Percentiles rank a stretch among this genome's conserved stretches.
Conservation (phyloP, 2,797 vertebrate genomes). For the Chrysocyon brachyurus region DNA sequence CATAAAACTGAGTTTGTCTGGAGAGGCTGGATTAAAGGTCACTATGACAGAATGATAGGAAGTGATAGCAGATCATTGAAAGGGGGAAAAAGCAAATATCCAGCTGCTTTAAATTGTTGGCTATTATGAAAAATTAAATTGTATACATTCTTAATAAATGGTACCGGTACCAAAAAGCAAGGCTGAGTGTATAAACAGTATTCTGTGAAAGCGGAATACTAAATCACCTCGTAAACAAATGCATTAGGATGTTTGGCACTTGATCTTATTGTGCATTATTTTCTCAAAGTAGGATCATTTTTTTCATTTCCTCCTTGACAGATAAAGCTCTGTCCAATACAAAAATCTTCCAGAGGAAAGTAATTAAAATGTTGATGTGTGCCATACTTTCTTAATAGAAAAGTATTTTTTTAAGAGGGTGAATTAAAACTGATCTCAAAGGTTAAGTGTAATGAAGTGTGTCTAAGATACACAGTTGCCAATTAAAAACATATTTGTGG, state of each 20-base stretch:
- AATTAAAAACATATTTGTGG: conserved; percentile 82
- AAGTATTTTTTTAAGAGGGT: conserved; percentile 59
- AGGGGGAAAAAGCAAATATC: conserved; percentile 8
- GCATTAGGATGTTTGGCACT: not conserved
- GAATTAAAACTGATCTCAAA: conserved; percentile 75
- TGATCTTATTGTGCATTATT: not conserved
- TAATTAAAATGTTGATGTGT: conserved; percentile 44
- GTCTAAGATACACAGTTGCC: conserved; percentile 64
- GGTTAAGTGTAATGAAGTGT: conserved; percentile 74
- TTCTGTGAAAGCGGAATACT: not conserved
- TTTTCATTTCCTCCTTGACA: conserved; percentile 21
- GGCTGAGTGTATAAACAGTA: not conserved
- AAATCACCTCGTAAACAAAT: conserved; percentile 5
- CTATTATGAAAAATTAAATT: conserved; percentile 60
- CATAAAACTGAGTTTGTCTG: not conserved
- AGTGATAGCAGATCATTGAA: not conserved
- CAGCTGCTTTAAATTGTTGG: not conserved
- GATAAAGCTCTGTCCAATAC: conserved; percentile 7
- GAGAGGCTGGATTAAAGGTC: conserved; percentile 40
- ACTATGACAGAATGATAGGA: not conserved
- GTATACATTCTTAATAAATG: conserved; percentile 54
- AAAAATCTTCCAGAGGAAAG: conserved; percentile 54
- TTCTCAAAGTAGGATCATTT: not conserved
- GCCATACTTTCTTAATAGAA: conserved; percentile 53
- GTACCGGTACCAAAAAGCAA: not conserved